Percentiles rank a stretch among this genome's conserved stretches.
phyloP scores from a whole-genome alignment of 1,140 invertebrate species.

The Brachionus angularis region DNA sequence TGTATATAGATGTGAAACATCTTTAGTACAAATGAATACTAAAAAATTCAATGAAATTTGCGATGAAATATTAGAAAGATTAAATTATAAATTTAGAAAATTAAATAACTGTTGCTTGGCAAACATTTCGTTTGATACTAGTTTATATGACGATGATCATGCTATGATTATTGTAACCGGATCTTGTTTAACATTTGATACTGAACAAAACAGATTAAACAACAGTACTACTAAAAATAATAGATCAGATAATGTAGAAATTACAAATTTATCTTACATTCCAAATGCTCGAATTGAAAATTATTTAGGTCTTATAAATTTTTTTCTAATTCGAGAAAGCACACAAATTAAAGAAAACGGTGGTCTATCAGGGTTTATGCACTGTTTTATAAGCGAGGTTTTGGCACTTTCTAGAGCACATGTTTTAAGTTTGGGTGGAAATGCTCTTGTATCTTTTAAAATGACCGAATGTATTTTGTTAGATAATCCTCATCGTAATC shows the following conservation, averaged over 20 bases:
- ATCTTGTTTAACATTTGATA: constrained; percentile 45
- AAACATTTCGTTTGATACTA: constrained; percentile 46
- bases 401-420: constrained; percentile 84
- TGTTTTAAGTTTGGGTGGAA: constrained; percentile 85
- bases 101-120: constrained; percentile 20
- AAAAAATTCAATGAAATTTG: constrained; percentile 73
- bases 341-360: constrained; percentile 80
- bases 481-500: constrained; percentile 90
- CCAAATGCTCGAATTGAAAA: constrained; percentile 74
- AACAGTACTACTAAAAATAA: constrained; percentile 60
- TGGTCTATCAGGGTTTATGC: constrained; percentile 84
- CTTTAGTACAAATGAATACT: constrained; percentile 1
- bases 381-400: constrained; percentile 84
- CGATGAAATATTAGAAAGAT: constrained; percentile 57
- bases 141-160: constrained; percentile 46
- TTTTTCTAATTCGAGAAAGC: constrained; percentile 89
- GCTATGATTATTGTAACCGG: constrained; percentile 47
- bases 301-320: constrained; percentile 86
- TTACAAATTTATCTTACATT: constrained; percentile 76
- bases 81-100: constrained; percentile 23
- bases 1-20: constrained; percentile 3
- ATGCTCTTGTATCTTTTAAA: constrained; percentile 87
- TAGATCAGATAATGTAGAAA: constrained; percentile 70
- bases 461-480: constrained; percentile 82
- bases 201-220: constrained; percentile 13